Conservation (phyloP, 2,888 invertebrate species). For the Griposia aprilina region DNA sequence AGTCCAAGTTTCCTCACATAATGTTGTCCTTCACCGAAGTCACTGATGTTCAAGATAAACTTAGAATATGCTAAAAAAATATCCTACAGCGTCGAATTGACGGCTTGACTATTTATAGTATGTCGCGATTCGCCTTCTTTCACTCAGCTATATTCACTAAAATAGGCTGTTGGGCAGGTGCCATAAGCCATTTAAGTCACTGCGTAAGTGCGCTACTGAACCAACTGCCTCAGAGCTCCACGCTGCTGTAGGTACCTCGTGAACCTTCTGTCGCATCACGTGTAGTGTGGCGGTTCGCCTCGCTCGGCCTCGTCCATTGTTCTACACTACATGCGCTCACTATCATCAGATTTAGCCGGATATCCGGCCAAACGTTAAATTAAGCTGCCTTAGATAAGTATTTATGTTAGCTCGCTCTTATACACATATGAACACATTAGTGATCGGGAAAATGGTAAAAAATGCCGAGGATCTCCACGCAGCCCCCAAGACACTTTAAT, state of each 20-base stretch:
- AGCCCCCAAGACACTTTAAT: neutral
- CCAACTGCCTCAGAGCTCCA: neutral
- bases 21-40: neutral
- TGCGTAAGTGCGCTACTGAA: neutral
- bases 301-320: constrained; percentile 34
- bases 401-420: constrained; percentile 3
- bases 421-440: constrained; percentile 8
- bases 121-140: neutral
- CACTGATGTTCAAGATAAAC: neutral
- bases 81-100: too few species aligned
- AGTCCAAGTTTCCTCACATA: neutral
- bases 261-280: constrained; percentile 8
- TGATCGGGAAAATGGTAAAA: neutral
- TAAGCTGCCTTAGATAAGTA: constrained; percentile 26
- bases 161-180: neutral
- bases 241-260: neutral
- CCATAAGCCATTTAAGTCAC: too few species aligned
- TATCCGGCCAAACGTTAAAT: constrained; percentile 52
- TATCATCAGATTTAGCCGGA: constrained; percentile 32
- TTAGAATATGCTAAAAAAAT: neutral
- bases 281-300: neutral
- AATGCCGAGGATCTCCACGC: too few species aligned
- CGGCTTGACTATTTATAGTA: neutral
- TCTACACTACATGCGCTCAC: constrained; percentile 24
- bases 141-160: neutral